Percentiles rank a stretch among this genome's conserved stretches.
phyloP scores from a whole-genome alignment of 2,797 vertebrate genomes.

The Odontamblyopus lacepedii region DNA sequence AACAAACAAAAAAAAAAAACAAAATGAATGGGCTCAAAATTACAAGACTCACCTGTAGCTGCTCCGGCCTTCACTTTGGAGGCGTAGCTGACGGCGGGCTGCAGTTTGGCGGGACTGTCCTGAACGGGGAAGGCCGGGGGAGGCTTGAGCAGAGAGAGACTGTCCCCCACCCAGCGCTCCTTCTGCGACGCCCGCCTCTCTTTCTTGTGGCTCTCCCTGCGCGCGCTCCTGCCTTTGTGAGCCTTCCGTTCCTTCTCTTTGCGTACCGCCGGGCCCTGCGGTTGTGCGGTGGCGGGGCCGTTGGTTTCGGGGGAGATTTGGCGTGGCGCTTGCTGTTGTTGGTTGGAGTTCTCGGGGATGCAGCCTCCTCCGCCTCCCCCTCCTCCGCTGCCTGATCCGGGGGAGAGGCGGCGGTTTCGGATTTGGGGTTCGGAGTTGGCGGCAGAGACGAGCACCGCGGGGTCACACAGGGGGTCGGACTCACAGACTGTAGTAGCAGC shows the following conservation, averaged over 20 bases:
- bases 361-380: slow-evolving; percentile 80
- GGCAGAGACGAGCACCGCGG: slow-evolving; percentile 80
- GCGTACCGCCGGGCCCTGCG: slow-evolving; percentile 52
- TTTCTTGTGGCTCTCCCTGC: slow-evolving; percentile 65
- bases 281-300: slow-evolving; percentile 38
- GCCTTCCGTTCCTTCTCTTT: slow-evolving; percentile 72
- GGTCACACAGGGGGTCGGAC: slow-evolving; percentile 81
- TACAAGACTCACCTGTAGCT: neutral
- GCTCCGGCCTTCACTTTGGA: slow-evolving; percentile 87
- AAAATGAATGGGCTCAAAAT: slow-evolving; percentile 11
- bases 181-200: slow-evolving; percentile 67
- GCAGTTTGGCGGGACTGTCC: slow-evolving; percentile 86
- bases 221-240: slow-evolving; percentile 71
- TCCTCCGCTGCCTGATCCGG: slow-evolving; percentile 77
- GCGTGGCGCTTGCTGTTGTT: slow-evolving; percentile 38
- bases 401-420: slow-evolving; percentile 83
- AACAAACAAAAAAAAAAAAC: neutral
- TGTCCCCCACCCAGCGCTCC: slow-evolving; percentile 80
- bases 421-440: slow-evolving; percentile 81
- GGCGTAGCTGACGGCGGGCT: slow-evolving; percentile 86
- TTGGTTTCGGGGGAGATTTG: slow-evolving; percentile 62
- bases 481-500: slow-evolving; percentile 79
- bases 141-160: slow-evolving; percentile 82
- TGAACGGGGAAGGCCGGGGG: slow-evolving; percentile 85
- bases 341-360: slow-evolving; percentile 49